Evolutionary conservation across 2,113 vertebrate genomes (phyloP).

Genomic region (Corapipo altera): DNA sequence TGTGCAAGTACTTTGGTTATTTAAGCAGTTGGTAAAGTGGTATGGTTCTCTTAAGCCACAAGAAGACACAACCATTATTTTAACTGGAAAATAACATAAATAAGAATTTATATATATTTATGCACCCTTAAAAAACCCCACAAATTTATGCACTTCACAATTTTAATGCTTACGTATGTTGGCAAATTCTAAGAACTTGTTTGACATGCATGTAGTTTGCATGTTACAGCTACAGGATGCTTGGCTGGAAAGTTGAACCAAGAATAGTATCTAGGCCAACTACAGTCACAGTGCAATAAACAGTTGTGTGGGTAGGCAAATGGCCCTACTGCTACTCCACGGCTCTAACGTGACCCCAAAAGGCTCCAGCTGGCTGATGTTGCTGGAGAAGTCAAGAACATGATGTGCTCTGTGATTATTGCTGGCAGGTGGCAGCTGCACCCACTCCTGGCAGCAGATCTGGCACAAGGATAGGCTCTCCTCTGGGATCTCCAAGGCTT

Average conservation of each 20-base stretch:
- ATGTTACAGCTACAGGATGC: not conserved
- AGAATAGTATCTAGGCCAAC: not conserved
- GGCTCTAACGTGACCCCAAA: not conserved
- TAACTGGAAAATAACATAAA: not conserved
- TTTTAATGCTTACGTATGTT: not conserved
- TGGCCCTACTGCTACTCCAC: not conserved
- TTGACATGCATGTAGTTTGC: not conserved
- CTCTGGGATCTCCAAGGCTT: not conserved
- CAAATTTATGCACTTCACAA: not conserved
- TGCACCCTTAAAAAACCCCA: fast-evolving
- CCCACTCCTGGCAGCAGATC: not conserved
- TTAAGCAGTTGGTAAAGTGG: not conserved
- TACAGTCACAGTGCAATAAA: not conserved
- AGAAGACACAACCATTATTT: not conserved
- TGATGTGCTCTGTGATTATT: not conserved
- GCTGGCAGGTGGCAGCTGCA: not conserved
- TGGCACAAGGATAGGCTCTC: not conserved
- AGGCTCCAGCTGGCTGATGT: not conserved
- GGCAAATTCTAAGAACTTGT: not conserved
- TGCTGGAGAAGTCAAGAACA: not conserved
- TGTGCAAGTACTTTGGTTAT: not conserved
- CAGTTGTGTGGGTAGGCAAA: not conserved
- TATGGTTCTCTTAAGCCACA: not conserved
- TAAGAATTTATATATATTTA: not conserved
- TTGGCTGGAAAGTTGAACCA: not conserved